A percentile compares a stretch with the other conserved stretches of the same genome.
Conservation (phyloP, 2,797 vertebrate genomes). For the Toxotes lorentzi region DNA sequence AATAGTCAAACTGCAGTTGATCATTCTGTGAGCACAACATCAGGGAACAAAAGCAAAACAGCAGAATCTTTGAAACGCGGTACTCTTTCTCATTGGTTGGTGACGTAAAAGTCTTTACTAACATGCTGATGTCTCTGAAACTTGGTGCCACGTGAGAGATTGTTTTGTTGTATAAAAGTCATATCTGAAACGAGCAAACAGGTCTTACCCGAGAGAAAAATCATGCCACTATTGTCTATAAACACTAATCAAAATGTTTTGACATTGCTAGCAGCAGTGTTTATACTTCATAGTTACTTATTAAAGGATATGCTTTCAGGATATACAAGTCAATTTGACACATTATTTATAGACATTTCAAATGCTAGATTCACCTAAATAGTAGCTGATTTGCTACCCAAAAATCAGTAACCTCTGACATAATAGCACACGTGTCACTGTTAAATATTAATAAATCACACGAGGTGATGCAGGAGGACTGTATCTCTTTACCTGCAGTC, state of each 20-base stretch:
- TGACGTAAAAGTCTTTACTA: constrained; percentile 4
- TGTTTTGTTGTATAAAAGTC: constrained; percentile 15
- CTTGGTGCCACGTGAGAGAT: neutral
- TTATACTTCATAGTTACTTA: neutral
- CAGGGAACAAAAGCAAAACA: neutral
- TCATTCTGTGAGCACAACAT: neutral
- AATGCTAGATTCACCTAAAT: constrained; percentile 11
- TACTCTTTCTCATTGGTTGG: neutral
- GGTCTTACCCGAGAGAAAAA: neutral
- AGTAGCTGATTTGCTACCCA: constrained; percentile 8
- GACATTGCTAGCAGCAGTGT: neutral
- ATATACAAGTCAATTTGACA: neutral
- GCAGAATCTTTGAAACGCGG: neutral
- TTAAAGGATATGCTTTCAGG: constrained; percentile 16
- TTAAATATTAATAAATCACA: constrained; percentile 44
- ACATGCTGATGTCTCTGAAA: neutral
- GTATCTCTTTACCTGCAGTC: constrained; percentile 7
- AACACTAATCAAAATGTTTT: constrained; percentile 30
- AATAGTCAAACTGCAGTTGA: neutral
- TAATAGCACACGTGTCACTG: neutral
- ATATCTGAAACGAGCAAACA: neutral
- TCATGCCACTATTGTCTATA: neutral
- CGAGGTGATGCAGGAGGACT: constrained; percentile 6
- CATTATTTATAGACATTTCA: constrained; percentile 29
- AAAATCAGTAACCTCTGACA: neutral